Percentiles rank a stretch among this genome's conserved stretches.
Conservation (phyloP, 2,113 vertebrate species). For the Lophura nycthemera region DNA sequence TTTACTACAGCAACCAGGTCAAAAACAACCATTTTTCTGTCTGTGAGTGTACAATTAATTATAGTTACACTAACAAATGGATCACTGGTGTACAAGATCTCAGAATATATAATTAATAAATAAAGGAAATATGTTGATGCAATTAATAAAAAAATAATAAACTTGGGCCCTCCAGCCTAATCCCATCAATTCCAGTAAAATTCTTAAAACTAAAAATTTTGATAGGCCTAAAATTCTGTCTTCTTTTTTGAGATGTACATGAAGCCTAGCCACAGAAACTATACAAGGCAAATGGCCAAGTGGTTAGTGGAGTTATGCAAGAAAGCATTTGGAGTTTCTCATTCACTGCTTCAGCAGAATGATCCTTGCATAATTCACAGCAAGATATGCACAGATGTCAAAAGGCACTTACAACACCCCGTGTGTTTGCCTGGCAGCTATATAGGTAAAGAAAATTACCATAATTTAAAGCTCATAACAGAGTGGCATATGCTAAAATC, state of each 20-base stretch:
- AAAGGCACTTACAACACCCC: conserved; percentile 40
- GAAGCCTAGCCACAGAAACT: not conserved
- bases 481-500: not conserved
- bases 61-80: not conserved
- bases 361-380: conserved; percentile 34
- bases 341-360: conserved; percentile 28
- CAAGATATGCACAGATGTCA: conserved; percentile 61
- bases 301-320: conserved; percentile 22
- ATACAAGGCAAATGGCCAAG: not conserved
- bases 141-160: not conserved
- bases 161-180: not conserved
- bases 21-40: not conserved
- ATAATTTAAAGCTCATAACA: not conserved
- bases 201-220: not conserved
- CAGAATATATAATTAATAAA: not conserved
- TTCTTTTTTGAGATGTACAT: conserved; percentile 11
- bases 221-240: not conserved
- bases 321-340: conserved; percentile 36
- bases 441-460: not conserved
- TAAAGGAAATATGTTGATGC: not conserved
- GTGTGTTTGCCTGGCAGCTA: conserved; percentile 45
- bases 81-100: not conserved
- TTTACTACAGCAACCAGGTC: not conserved
- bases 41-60: not conserved
- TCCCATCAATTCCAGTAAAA: not conserved